Conservation (phyloP, 2,113 vertebrate species). For the Apodemus sylvaticus region DNA sequence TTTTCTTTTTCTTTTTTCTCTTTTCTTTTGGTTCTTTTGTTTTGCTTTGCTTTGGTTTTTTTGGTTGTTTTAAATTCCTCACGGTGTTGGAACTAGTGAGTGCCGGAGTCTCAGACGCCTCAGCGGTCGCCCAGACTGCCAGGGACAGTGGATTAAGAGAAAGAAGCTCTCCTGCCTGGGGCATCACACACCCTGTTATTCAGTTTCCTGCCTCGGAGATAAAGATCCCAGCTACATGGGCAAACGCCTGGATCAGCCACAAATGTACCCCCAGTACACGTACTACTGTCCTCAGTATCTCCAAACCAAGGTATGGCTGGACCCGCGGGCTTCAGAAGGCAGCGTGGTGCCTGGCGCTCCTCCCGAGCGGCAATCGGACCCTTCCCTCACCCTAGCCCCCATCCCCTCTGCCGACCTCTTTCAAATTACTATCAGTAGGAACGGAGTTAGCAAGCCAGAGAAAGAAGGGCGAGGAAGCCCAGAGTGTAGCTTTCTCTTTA, state of each 20-base stretch:
- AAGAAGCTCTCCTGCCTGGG: conserved; percentile 88
- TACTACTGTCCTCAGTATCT: conserved; percentile 99
- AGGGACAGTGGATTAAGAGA: conserved; percentile 87
- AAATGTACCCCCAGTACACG: conserved; percentile 99
- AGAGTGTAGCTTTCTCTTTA: conserved; percentile 51
- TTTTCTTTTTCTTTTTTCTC: conserved; percentile 26
- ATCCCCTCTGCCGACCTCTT: conserved; percentile 59
- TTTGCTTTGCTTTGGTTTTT: conserved; percentile 57
- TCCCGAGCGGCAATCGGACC: conserved; percentile 78
- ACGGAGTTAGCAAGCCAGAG: conserved; percentile 71
- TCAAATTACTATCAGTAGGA: conserved; percentile 74
- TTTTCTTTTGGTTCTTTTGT: conserved; percentile 51
- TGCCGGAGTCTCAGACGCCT: conserved; percentile 84
- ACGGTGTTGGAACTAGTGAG: conserved; percentile 85
- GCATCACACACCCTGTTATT: conserved; percentile 86
- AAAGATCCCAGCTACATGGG: conserved; percentile 99
- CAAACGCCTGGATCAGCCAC: conserved; percentile 99
- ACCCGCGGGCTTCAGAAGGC: conserved; percentile 62
- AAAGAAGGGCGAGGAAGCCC: not conserved
- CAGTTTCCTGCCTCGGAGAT: conserved; percentile 93
- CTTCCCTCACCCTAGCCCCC: conserved; percentile 4
- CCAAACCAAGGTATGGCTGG: conserved; percentile 95
- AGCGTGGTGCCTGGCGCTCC: conserved; percentile 61
- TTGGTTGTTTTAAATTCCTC: conserved; percentile 72
- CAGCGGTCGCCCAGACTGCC: conserved; percentile 85